Evolutionary conservation across 2,888 invertebrate genomes (phyloP), one percentile per base, ranked within the genome.

Genomic region (Agapostemon virescens): DNA sequence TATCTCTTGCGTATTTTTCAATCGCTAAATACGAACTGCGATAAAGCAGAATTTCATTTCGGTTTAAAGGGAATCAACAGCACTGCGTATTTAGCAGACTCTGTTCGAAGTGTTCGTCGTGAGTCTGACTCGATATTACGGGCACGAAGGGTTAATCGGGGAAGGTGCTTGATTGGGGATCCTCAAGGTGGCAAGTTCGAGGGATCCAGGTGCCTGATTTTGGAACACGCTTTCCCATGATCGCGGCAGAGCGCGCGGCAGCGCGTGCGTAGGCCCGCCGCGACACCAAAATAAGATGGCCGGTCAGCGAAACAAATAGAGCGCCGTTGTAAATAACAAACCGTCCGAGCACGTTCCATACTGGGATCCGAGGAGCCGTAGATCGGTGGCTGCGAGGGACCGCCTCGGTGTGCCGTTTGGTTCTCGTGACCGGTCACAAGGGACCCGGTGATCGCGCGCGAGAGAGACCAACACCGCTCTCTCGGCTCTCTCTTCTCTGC

Each of bases 281-380:
- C 89, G 86, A 89, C 84, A 79, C 88, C 89, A 90, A 74, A 91
- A 89, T 89, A 91, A 91, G 86, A 91, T 91, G 91, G 90, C 88
- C 80, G 88, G 84, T 82, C 79, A 87, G 82, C 87, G 90, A 90
- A 90, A 90, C 88, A 90, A 90, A 90, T 90, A 89, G 86, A 87
- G 86, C 86, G 87, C 88, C 86, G 85, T 86, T 84, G 88, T 90
- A 88, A 90, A 90, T 90, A 90, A 90, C 90, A 90, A 89, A 89
- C 88, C 85, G 77, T 86, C 73, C 74, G 73, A 77, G 69, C 84
- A 84, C 80, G 79, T 83, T 81, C 68, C 63, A 55, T 49, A 40
- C 33, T 23, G 63, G 17, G 38, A 63, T 80, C 33, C 49, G 49
- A 49, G 11, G 49, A n/a, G 49, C 49, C n/a, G 49, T 49, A 49